Conservation (phyloP, 2,888 invertebrate genomes). For the Eupsilia transversa region DNA sequence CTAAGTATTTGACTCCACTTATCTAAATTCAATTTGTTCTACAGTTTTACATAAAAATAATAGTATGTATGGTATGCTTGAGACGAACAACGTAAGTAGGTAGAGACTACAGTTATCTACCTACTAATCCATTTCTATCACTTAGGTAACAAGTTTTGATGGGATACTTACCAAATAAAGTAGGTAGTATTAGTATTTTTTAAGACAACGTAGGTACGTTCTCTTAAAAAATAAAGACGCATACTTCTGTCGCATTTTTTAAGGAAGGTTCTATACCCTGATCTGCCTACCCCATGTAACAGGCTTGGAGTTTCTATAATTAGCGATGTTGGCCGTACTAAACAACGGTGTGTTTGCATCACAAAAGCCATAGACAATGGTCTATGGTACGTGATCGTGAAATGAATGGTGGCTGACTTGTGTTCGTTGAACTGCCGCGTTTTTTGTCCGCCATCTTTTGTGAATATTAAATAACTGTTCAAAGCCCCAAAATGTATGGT, state of each 20-base stretch:
- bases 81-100: neutral
- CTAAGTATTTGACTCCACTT: neutral
- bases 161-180: neutral
- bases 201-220: too few relatives aligned
- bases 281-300: constrained; percentile 2
- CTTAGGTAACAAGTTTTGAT: neutral
- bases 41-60: neutral
- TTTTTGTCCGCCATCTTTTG: constrained; percentile 57
- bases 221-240: neutral
- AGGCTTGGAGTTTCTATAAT: constrained; percentile 52
- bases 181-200: too few relatives aligned
- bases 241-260: neutral
- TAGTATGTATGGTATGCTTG: neutral
- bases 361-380: constrained; percentile 70
- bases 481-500: constrained; percentile 7
- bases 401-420: constrained; percentile 56
- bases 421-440: constrained; percentile 58
- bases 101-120: neutral
- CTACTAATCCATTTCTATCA: neutral
- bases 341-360: constrained; percentile 64
- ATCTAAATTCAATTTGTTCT: neutral
- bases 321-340: constrained; percentile 58
- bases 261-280: neutral
- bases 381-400: constrained; percentile 60
- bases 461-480: constrained; percentile 62